Base-by-base conservation (phyloP, 1,140 invertebrate genomes). In the Neuroterus valhalla region DNA sequence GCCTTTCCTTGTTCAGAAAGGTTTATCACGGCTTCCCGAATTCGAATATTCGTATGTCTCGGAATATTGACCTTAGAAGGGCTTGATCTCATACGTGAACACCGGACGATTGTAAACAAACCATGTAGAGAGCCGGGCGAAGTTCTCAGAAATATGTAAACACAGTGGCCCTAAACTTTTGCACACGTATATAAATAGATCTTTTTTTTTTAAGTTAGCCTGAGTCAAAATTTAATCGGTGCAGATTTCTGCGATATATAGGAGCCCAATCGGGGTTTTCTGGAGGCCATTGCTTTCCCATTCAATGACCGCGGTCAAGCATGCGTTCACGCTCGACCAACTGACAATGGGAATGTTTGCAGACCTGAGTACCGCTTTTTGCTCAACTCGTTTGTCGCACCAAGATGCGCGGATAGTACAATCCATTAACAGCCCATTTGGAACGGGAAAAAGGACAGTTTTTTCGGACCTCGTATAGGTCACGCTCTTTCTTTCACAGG, bases 311-410 rank as follows among this genome's bases (percentile, higher is more conserved):
- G 52, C 23, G 50, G 50, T 55, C 50, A 55, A 55, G 50, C 50
- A 55, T 55, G 50, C 50, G 50, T 55, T 55, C 50, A 55, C 17
- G 50, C 21, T 55, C 21, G 1, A 55, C 19, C 50, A 55, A 55
- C 50, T 55, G 21, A 55, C 50, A 55, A 55, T 55, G 19, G 50
- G 50, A 55, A 62, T 62, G 52, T 23, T 62, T 62, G 14, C 23
- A 26, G 11, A 62, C 23, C 23, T 62, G 14, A 26, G 21, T 62
- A 23, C 52, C 21, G 52, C 52, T 62, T 62, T 62, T 62, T 62
- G 52, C 15, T 62, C 52, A 23, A 15, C 52, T 62, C 52, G 52
- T 62, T 62, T 62, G 52, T 62, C 23, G 52, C 15, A 62, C 21
- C 52, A 62, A 62, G 52, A 62, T 62, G 52, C 26, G 23, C 26